A percentile compares a stretch with the other conserved stretches of the same genome.
Evolutionary conservation across 2,888 invertebrate species (phyloP).

Genomic region (Incurvaria masculella): DNA sequence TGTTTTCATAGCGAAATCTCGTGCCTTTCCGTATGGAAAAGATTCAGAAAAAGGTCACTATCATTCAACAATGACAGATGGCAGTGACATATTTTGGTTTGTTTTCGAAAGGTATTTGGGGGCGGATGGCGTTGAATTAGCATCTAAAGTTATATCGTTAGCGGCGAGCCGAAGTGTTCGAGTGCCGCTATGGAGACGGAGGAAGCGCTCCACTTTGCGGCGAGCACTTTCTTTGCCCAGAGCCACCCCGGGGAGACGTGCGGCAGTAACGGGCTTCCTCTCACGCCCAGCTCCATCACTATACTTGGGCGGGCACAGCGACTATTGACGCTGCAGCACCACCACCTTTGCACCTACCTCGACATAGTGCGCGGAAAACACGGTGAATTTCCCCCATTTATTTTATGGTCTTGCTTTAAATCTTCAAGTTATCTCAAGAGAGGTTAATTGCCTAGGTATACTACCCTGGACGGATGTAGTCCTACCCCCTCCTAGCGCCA

Average conservation of each 20-base stretch:
- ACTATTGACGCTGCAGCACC: conserved; percentile 74
- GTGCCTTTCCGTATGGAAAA: too few species aligned
- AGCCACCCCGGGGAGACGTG: conserved; percentile 88
- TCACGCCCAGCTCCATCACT: conserved; percentile 95
- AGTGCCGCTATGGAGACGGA: conserved; percentile 17
- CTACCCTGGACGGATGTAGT: too few species aligned
- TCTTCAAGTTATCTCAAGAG: not conserved
- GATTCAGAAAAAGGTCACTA: too few species aligned
- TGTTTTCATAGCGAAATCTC: too few species aligned
- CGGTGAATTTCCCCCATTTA: conserved; percentile 55
- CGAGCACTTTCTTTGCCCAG: conserved; percentile 87
- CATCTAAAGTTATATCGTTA: too few species aligned
- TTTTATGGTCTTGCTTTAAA: not conserved
- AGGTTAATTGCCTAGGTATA: too few species aligned
- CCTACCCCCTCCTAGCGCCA: too few species aligned
- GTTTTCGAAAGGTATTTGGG: too few species aligned
- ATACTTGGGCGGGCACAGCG: conserved; percentile 87
- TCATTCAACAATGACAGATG: too few species aligned
- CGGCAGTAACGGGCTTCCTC: conserved; percentile 92
- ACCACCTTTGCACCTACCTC: conserved; percentile 83
- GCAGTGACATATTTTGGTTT: too few species aligned
- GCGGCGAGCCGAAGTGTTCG: too few species aligned
- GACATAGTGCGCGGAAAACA: conserved; percentile 93
- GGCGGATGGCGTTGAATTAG: too few species aligned
- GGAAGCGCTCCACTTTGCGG: conserved; percentile 62